Percentiles rank a stretch among this genome's conserved stretches.
Conservation (phyloP, 2,797 vertebrate genomes). For the Mormyrops boulengeri region DNA sequence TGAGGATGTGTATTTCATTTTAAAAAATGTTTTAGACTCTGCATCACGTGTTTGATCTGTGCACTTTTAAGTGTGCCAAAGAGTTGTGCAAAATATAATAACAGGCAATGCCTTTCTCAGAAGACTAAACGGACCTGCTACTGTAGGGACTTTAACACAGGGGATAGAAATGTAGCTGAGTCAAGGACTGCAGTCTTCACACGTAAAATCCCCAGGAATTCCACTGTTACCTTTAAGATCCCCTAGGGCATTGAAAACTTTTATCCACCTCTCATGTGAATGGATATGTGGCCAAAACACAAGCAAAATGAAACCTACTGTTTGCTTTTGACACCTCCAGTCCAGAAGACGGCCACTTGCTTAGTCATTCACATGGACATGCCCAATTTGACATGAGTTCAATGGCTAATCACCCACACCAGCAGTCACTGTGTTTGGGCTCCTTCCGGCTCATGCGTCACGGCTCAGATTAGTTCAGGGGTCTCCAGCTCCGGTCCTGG, state of each 20-base stretch:
- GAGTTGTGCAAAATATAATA: neutral
- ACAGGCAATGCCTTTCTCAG: neutral
- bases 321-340: neutral
- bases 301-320: neutral
- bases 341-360: neutral
- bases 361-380: neutral
- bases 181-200: neutral
- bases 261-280: neutral
- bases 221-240: neutral
- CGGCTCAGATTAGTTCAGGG: neutral
- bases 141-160: neutral
- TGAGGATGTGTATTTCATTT: neutral
- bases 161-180: neutral
- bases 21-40: neutral
- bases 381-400: neutral
- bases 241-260: neutral
- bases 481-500: neutral
- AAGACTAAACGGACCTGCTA: neutral
- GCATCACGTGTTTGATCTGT: neutral
- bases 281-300: neutral
- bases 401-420: neutral
- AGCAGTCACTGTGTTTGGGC: neutral
- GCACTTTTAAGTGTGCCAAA: neutral
- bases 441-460: neutral
- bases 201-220: neutral